phyloP scores from a whole-genome alignment of 2,797 vertebrate species.

The Microhierax caerulescens region DNA sequence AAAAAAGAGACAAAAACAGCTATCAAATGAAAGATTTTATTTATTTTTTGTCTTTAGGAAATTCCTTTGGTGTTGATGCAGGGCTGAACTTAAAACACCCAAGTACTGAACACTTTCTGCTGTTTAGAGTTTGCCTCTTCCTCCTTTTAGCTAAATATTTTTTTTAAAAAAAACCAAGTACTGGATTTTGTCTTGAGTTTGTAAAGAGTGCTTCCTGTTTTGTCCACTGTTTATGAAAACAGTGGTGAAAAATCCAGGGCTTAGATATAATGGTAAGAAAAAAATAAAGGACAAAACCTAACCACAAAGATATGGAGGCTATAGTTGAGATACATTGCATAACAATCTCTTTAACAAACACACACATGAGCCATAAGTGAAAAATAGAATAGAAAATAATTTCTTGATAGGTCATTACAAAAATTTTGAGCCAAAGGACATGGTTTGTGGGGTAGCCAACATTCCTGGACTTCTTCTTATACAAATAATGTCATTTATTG shows the following conservation, averaged over 20 bases:
- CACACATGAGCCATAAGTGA: neutral
- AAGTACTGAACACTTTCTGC: neutral
- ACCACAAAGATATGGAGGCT: neutral
- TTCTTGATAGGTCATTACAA: neutral
- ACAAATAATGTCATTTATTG: neutral
- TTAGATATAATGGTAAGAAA: neutral
- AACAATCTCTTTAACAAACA: neutral
- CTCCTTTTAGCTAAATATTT: neutral
- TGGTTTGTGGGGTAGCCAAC: neutral
- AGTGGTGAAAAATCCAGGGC: neutral
- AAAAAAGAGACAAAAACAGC: neutral
- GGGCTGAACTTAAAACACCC: neutral
- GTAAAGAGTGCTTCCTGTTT: neutral
- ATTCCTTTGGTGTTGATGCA: neutral
- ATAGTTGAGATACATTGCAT: neutral
- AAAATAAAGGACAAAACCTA: neutral
- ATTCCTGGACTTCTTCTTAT: neutral
- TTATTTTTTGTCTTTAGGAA: neutral
- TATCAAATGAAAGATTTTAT: neutral
- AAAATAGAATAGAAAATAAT: neutral
- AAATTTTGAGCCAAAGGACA: neutral
- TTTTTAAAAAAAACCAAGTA: neutral
- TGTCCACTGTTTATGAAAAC: neutral
- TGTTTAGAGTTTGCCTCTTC: neutral
- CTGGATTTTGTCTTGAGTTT: neutral